phyloP scores from a whole-genome alignment of 2,797 vertebrate genomes.

The Oreochromis grahami region DNA sequence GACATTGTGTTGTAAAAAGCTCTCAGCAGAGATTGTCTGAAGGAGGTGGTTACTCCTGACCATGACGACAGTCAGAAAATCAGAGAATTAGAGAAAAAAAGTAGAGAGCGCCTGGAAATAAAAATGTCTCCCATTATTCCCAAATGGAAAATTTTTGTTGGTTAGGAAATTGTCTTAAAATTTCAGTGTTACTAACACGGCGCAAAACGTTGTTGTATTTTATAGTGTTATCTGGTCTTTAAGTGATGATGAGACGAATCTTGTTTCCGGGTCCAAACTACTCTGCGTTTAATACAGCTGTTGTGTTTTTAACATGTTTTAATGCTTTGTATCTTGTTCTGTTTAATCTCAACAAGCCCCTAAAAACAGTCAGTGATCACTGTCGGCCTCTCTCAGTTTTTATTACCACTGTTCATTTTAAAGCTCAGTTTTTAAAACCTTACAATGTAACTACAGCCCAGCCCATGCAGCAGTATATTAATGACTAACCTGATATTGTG shows the following conservation, averaged over 20 bases:
- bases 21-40: background rate
- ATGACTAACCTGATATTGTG: no score
- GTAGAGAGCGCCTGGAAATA: background rate
- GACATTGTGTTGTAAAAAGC: background rate
- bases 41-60: background rate
- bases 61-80: background rate
- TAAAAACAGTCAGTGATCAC: no score
- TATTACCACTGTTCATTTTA: no score
- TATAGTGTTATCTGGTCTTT: background rate
- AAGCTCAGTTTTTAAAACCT: no score
- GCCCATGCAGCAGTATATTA: no score
- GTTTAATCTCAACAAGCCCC: no score
- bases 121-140: background rate
- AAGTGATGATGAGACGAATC: background rate
- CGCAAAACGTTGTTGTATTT: background rate
- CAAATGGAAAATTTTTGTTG: no score
- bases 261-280: background rate
- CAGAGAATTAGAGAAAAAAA: background rate
- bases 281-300: no score
- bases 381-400: no score
- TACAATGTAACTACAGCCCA: no score
- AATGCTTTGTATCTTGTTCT: no score
- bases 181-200: background rate
- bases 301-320: no score
- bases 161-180: background rate